Evolutionary conservation across 64 coral and sea anemone genomes (phyloP).

Genomic region (Acropora yongei): DNA sequence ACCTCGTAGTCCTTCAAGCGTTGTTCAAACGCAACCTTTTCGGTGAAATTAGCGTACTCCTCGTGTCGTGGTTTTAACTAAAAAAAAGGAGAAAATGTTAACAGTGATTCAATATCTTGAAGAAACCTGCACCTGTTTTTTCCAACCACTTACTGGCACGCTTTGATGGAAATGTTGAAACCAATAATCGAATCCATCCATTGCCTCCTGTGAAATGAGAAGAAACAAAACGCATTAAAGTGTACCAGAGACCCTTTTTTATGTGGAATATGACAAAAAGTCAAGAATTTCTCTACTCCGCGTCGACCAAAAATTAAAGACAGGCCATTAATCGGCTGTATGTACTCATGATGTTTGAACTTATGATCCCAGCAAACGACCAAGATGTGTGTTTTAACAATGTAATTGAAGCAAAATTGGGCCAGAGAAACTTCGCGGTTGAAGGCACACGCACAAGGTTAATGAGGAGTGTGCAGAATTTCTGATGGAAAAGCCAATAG

Average conservation of each 20-base stretch:
- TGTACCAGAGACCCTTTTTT: background rate
- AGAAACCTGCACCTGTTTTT: background rate
- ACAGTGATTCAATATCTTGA: background rate
- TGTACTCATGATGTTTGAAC: no score
- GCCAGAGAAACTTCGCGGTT: no score
- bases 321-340: no score
- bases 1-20: constrained; percentile 89
- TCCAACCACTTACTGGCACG: constrained; percentile 62
- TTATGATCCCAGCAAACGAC: no score
- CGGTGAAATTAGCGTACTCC: constrained; percentile 81
- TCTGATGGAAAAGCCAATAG: no score
- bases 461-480: no score
- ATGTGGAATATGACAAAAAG: no score
- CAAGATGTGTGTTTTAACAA: no score
- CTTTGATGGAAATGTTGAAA: constrained; percentile 97
- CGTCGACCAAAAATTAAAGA: no score
- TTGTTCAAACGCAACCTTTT: constrained; percentile 98
- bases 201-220: constrained; percentile 64
- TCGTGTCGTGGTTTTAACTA: constrained; percentile 58
- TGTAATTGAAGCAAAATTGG: no score
- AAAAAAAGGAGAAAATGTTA: background rate
- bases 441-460: no score
- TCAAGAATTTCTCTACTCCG: no score
- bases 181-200: constrained; percentile 93
- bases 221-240: background rate